Evolutionary conservation across 2,797 vertebrate genomes (phyloP), one percentile per base, ranked within the genome.

Genomic region (Cirrhinus molitorella): DNA sequence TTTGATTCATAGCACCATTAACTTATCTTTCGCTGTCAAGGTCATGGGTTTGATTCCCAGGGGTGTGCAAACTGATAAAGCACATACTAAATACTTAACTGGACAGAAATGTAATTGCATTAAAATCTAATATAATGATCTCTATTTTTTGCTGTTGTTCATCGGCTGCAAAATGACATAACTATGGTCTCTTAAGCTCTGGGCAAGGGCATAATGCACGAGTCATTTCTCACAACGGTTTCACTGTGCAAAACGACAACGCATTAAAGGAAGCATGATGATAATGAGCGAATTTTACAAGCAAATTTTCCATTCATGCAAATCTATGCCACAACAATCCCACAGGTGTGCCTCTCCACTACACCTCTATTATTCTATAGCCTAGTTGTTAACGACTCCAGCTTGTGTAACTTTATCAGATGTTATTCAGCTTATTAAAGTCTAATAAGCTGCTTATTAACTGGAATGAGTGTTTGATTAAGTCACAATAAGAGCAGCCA

Each of bases 171-270:
- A 75, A 53, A 67, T n/a, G 17, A 37, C 28, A 55, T 25, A 51
- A 19, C 63, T 40, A 67, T 51, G 61, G 61, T 47, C 72, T 68
- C 23, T 66, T 67, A 75, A 67, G 59, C 80, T 53, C 45, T 82
- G 70, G 80, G 80, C 57, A 78, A 78, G 59, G 57, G 25, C 76
- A 78, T 51, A 82, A 74, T 53, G 71, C 71, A 83, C 68, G 72
- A 76, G 72, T 83, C 47, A 57, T 57, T 83, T 83, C 53, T 68
- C 73, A 83, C 81, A 83, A 83, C 81, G 81, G 81, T 83, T 83
- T 68, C 37, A 68, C 37, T 45, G 49, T 43, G 72, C 81, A 67
- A 66, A 66, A 68, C 40, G 72, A 83, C 73, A 83, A 75, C 25
- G 25, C 81, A 65, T 74, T 83, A 76, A 59, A 81, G 81, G n/a